phyloP scores from a whole-genome alignment of 1,140 invertebrate species.

The Babylonia areolata region DNA sequence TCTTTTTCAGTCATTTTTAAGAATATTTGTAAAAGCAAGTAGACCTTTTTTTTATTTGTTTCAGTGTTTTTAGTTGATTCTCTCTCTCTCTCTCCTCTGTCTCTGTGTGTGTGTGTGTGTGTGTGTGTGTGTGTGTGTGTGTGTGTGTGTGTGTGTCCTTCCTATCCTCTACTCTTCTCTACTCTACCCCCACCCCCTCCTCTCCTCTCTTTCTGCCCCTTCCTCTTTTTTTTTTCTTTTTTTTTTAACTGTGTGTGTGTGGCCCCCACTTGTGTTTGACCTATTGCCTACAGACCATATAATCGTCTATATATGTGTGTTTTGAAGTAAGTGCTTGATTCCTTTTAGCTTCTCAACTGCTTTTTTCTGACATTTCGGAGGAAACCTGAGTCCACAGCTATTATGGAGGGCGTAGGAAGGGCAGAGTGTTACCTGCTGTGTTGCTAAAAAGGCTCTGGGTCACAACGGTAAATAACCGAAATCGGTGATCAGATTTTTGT shows the following conservation, averaged over 20 bases:
- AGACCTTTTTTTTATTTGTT: neutral
- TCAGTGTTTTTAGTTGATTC: neutral
- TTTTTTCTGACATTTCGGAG: neutral
- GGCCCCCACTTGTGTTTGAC: slow-evolving; percentile 2
- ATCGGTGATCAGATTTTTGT: too few relatives aligned
- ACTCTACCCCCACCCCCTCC: too few relatives aligned
- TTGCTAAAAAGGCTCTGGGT: neutral
- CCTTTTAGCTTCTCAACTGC: neutral
- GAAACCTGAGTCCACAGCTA: neutral
- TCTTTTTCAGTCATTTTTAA: neutral
- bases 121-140: neutral
- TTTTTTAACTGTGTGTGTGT: neutral
- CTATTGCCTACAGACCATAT: neutral
- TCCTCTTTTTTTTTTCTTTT: too few relatives aligned
- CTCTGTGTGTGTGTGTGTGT: neutral
- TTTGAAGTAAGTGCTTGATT: neutral
- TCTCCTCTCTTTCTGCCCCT: too few relatives aligned
- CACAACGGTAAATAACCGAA: neutral
- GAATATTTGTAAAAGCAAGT: neutral
- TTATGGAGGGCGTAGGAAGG: neutral
- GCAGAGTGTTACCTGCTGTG: neutral
- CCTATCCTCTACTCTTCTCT: too few relatives aligned
- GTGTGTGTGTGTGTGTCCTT: neutral
- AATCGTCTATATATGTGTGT: neutral
- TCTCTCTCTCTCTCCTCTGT: neutral